Evolutionary conservation across 2,797 vertebrate species (phyloP).

Genomic region (Galago senegalensis): DNA sequence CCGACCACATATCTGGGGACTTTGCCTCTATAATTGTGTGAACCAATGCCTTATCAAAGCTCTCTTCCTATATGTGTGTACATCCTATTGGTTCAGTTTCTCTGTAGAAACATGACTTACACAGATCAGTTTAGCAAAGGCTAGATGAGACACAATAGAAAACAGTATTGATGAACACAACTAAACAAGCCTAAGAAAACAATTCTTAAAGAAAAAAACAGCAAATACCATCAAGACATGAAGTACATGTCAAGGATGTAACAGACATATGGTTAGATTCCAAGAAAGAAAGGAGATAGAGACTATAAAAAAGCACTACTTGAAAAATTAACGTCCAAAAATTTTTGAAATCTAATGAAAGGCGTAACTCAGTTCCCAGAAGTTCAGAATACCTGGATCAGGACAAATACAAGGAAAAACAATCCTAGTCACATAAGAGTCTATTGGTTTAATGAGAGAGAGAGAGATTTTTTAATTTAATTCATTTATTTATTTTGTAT

Average conservation of each 20-base stretch:
- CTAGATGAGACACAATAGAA: background rate
- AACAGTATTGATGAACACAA: background rate
- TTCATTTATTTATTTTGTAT: no score
- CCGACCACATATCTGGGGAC: background rate
- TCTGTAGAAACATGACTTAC: background rate
- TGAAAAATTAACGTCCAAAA: background rate
- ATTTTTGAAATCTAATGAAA: background rate
- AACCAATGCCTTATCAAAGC: background rate
- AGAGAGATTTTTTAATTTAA: background rate
- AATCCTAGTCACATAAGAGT: background rate
- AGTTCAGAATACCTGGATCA: background rate
- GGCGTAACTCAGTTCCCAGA: background rate
- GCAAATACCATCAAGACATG: background rate
- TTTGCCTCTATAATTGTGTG: background rate
- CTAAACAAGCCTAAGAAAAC: background rate
- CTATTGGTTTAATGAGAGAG: background rate
- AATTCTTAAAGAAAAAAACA: background rate
- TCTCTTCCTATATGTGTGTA: background rate
- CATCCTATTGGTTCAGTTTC: background rate
- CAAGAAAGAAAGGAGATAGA: background rate
- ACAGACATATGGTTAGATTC: background rate
- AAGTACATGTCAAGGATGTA: background rate
- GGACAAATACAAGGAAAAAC: background rate
- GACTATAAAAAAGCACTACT: background rate
- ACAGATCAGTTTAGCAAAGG: background rate